Conservation (phyloP, 2,113 vertebrate genomes). For the Petrocephalus zakoni region DNA sequence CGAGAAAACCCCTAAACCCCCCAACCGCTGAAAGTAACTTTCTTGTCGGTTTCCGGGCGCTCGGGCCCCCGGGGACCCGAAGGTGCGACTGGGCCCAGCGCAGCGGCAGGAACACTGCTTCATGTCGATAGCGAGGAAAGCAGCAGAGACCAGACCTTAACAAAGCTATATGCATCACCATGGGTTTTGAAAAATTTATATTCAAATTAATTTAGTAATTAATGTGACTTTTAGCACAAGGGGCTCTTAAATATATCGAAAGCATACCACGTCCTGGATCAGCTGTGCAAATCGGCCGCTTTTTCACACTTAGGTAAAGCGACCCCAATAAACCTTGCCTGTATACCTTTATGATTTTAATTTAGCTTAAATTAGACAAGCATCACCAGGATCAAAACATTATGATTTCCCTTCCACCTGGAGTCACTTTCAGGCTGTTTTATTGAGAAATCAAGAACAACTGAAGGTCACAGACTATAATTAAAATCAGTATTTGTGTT, state of each 20-base stretch:
- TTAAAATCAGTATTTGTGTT: not conserved
- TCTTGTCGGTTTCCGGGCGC: not conserved
- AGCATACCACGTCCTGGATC: not conserved
- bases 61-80: not conserved
- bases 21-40: not conserved
- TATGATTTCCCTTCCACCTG: not conserved
- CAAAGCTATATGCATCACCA: not conserved
- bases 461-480: not conserved
- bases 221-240: not conserved
- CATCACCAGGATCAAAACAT: not conserved
- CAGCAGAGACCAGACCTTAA: not conserved
- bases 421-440: not conserved
- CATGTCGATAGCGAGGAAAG: not conserved
- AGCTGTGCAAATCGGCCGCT: not conserved
- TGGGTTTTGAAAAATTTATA: slow-evolving; percentile 2
- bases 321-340: not conserved
- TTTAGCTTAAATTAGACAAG: not conserved
- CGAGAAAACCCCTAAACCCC: not conserved
- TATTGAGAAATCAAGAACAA: not conserved
- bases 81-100: not conserved
- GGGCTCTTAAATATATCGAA: not conserved
- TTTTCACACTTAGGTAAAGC: not conserved
- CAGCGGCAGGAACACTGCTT: not conserved
- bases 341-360: not conserved
- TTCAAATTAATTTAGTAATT: not conserved